Base-by-base conservation (phyloP, 2,888 invertebrate species). In the Dromius quadrimaculatus region DNA sequence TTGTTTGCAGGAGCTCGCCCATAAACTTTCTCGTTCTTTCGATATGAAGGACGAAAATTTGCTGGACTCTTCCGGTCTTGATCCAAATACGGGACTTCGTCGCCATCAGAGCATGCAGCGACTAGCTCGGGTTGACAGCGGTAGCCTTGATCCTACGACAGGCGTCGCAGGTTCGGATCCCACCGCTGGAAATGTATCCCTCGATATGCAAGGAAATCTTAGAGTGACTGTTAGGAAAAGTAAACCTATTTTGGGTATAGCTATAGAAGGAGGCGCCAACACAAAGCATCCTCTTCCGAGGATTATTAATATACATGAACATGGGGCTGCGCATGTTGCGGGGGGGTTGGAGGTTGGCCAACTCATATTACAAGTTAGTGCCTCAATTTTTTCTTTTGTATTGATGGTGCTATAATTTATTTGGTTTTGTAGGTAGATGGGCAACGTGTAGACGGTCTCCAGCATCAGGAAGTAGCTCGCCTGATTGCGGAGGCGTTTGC, bases 211-310 rank as follows among this genome's bases (percentile, higher is more conserved):
- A 83, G 94, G 94, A 76, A 94, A 94, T 84, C 87, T 95, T 78
- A 88, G 93, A 81, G 92, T 96, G 78, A 91, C 92, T 75, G 94
- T 97, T 76, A 93, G 93, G 84, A 97, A 97, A 85, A 93, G 92
- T 66, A 95, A 95, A 84, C 94, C 96, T 57, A 94, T 95, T 79
- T 88, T 98, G 77, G 97, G 98, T 75, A 95, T 98, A 79, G 97
- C 97, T 74, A 97, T 98, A 79, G 97, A 97, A 85, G 98, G 98
- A 73, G 98, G 98, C 73, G 94, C 94, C 77, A 96, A 98, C 83
- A 97, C 97, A 47, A 93, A 93, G 80, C 97, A 97, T 84, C 94
- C 95, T 68, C 86, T 97, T 79, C 97, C 97, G 64, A 89, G 96
- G 81, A 96, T 98, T 79, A 97, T 97, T 79, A 96, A 95, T 83